phyloP scores from a whole-genome alignment of 92 coral and sea anemone species.

The Anthopleura xanthogrammica region DNA sequence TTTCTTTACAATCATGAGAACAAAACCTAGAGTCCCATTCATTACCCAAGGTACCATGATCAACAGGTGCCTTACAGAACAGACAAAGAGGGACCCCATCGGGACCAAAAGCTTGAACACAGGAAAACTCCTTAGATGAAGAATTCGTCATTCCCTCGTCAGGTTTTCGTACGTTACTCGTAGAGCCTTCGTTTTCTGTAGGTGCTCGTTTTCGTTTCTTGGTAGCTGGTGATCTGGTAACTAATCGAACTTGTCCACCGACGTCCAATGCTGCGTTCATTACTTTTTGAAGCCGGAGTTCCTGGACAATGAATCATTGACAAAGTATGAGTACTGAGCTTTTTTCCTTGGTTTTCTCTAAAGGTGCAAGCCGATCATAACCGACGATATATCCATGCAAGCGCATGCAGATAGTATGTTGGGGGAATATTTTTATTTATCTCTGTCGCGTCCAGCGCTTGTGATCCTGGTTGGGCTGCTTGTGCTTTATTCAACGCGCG shows the following conservation, averaged over 20 bases:
- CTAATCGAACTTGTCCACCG: conserved; percentile 65
- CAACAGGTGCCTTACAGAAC: conserved; percentile 73
- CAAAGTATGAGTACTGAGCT: not conserved
- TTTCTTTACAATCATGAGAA: conserved; percentile 87
- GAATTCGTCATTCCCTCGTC: conserved; percentile 35
- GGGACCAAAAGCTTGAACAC: conserved; percentile 71
- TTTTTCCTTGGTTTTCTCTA: too few relatives aligned
- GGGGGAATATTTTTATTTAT: too few relatives aligned
- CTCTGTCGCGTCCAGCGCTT: too few relatives aligned
- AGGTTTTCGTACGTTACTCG: conserved; percentile 25
- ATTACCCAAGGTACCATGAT: conserved; percentile 57
- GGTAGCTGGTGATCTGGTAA: conserved; percentile 40
- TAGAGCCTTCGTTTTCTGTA: conserved; percentile 2
- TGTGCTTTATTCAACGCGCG: too few relatives aligned
- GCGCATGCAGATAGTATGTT: too few relatives aligned
- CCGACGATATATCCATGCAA: too few relatives aligned
- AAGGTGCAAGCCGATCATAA: too few relatives aligned
- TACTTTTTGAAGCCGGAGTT: conserved; percentile 41
- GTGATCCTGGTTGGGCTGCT: too few relatives aligned
- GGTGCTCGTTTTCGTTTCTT: conserved; percentile 11
- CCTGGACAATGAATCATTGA: conserved; percentile 27
- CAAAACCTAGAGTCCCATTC: conserved; percentile 94
- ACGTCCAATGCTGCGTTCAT: conserved; percentile 51
- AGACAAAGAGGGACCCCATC: conserved; percentile 83
- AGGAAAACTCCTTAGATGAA: conserved; percentile 24